Evolutionary conservation across 2,113 vertebrate species (phyloP), one percentile per base, ranked within the genome.

Genomic region (Brachirus orientalis): DNA sequence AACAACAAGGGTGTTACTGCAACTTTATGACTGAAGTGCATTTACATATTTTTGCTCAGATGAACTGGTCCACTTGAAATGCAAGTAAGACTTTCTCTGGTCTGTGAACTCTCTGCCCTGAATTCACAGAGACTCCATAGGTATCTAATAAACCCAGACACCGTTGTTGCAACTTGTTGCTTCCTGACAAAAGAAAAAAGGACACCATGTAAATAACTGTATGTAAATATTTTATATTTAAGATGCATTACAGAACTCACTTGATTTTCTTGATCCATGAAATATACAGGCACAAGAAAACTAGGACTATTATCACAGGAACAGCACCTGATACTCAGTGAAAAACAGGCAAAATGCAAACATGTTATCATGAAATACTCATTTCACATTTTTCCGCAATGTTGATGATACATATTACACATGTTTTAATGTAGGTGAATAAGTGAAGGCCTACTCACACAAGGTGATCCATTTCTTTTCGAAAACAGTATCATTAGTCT

Each of bases 241-340:
- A 44, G 7, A 22, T 28, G 28, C 8, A 69, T 52, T 18, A 35
- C 5, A 40, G 8, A 63, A 71, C 79, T 83, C 38, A 85, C 86
- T 2, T 41, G 6, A 16, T 3, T 10, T 57, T 0, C 8, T 7
- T 65, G 45, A 12, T 74, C 54, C 36, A 50, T 8, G 0, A 8
- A 2, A 0, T 1, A 33, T 3, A 70, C 28, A n/a, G n/a, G n/a
- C n/a, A n/a, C n/a, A n/a, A n/a, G n/a, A n/a, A n/a, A n/a, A n/a
- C n/a, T n/a, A n/a, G n/a, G n/a, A n/a, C n/a, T n/a, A n/a, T n/a
- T n/a, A n/a, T n/a, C n/a, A n/a, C n/a, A n/a, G n/a, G n/a, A n/a
- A n/a, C n/a, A n/a, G n/a, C n/a, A n/a, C n/a, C 0, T 1, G 2
- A 0, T 17, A 9, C 8, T 44, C 0, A 14, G 63, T 64, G 56